Percentiles rank a stretch among this genome's conserved stretches.
Evolutionary conservation across 2,797 vertebrate species (phyloP).

Genomic region (Anabas testudineus): DNA sequence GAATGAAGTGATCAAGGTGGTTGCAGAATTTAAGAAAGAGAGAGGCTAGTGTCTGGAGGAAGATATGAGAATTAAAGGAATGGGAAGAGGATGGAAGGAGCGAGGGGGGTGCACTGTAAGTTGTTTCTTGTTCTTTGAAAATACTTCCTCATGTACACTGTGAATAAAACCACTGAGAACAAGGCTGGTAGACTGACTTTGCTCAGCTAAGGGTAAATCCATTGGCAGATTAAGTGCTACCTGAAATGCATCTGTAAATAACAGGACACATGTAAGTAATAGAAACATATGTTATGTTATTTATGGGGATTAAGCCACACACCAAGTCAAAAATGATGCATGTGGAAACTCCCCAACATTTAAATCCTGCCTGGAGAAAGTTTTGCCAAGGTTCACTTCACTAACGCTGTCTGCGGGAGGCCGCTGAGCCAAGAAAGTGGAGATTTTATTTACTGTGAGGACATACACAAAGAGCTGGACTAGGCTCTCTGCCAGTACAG

Average conservation of each 20-base stretch:
- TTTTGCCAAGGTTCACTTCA: conserved; percentile 35
- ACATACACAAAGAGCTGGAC: conserved; percentile 25
- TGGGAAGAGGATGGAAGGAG: background rate
- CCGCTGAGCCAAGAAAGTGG: conserved; percentile 44
- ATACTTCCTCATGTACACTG: conserved; percentile 29
- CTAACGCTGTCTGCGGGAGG: conserved; percentile 23
- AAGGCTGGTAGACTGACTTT: conserved; percentile 3
- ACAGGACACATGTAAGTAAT: background rate
- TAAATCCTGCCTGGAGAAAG: background rate
- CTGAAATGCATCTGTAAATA: conserved; percentile 19
- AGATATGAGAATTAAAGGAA: conserved; percentile 14
- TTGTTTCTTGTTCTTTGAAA: conserved; percentile 9
- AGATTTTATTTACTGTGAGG: conserved; percentile 60
- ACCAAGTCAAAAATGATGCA: conserved; percentile 8
- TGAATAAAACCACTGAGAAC: conserved; percentile 23
- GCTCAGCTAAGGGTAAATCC: background rate
- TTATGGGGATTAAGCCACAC: conserved; percentile 7
- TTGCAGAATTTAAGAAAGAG: background rate
- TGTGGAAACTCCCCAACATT: conserved; percentile 26
- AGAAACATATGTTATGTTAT: background rate
- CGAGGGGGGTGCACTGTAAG: conserved; percentile 1
- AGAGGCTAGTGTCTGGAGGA: conserved; percentile 12
- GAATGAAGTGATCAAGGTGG: conserved; percentile 8
- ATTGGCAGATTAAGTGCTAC: background rate
- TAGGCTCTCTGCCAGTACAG: conserved; percentile 54